Percentiles rank a stretch among this genome's conserved stretches.
These are phyloP conservation scores for Verasper variegatus DNA, from an alignment of 2,113 vertebrate genomes.

Conservation along the genomic window DNA sequence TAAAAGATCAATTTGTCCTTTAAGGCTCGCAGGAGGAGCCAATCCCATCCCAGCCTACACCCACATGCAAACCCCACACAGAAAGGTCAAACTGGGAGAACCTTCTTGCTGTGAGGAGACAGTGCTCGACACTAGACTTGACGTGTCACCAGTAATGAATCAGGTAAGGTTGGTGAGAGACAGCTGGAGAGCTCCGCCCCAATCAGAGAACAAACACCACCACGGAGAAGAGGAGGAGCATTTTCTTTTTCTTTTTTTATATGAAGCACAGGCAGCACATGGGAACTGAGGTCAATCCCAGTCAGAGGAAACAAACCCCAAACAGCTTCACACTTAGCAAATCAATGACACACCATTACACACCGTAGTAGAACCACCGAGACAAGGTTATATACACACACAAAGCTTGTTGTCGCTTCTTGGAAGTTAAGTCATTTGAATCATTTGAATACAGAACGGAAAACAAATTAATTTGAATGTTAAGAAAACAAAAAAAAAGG, in stretches of 20 bases:
- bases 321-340: slow-evolving; percentile 58
- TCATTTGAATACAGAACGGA: slow-evolving; percentile 54
- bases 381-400: slow-evolving; percentile 73
- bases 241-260: slow-evolving; percentile 16
- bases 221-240: slow-evolving; percentile 12
- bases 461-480: slow-evolving; percentile 44
- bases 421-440: slow-evolving; percentile 63
- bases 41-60: too few relatives aligned
- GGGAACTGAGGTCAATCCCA: slow-evolving; percentile 52
- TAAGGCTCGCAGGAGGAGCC: too few relatives aligned
- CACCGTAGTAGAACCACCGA: slow-evolving; percentile 62
- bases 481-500: slow-evolving; percentile 30
- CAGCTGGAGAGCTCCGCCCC: neutral
- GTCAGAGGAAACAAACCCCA: slow-evolving; percentile 43
- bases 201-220: slow-evolving; percentile 26
- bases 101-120: too few relatives aligned
- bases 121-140: too few relatives aligned
- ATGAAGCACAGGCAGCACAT: slow-evolving; percentile 48
- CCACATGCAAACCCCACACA: neutral
- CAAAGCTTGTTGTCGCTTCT: slow-evolving; percentile 65
- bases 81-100: neutral
- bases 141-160: neutral
- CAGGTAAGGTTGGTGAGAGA: neutral
- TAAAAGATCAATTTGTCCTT: too few relatives aligned
- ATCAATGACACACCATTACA: slow-evolving; percentile 75